phyloP scores from a whole-genome alignment of 2,797 vertebrate genomes.

The Perodicticus potto region DNA sequence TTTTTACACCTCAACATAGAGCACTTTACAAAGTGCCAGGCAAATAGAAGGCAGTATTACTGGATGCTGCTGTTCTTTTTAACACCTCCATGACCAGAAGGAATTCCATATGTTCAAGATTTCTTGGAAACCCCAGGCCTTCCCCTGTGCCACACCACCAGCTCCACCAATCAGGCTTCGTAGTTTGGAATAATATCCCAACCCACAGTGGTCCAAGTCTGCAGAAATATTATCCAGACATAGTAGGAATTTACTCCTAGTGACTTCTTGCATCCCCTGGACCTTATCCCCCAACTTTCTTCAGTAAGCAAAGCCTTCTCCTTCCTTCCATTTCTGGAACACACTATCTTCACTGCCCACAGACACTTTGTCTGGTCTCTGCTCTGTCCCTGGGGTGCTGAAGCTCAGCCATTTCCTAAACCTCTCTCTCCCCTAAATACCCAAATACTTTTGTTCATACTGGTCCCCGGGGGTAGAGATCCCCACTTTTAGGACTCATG shows the following conservation, averaged over 20 bases:
- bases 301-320: not conserved
- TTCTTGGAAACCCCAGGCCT: not conserved
- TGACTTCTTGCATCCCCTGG: not conserved
- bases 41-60: not conserved
- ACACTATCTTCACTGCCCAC: not conserved
- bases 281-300: not conserved
- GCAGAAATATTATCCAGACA: not conserved
- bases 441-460: not conserved
- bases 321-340: not conserved
- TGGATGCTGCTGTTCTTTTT: not conserved
- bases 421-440: not conserved
- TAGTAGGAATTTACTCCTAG: not conserved
- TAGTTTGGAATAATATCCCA: not conserved
- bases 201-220: rapidly evolving
- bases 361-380: not conserved
- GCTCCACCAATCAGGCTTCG: not conserved
- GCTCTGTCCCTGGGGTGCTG: not conserved
- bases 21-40: not conserved
- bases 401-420: not conserved
- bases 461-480: not conserved
- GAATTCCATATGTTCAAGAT: not conserved
- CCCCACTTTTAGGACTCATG: not conserved
- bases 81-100: not conserved
- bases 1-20: not conserved
- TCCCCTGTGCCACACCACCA: not conserved